Conservation (phyloP, 2,888 invertebrate genomes). For the Archaeoteleia sp. region DNA sequence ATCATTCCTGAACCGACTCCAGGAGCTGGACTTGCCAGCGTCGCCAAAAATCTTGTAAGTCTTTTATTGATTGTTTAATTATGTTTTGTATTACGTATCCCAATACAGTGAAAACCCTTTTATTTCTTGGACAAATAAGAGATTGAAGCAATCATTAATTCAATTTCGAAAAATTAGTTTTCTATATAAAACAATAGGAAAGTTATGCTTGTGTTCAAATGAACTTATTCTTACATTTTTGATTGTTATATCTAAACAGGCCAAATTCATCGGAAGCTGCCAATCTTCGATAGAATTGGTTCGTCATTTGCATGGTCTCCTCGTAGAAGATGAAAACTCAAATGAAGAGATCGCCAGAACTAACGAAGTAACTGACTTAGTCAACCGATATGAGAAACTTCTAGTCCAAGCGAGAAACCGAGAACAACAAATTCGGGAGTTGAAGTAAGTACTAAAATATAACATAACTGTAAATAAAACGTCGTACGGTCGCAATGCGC, state of each 20-base stretch:
- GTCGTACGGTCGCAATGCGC: too few relatives aligned
- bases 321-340: slow-evolving; percentile 85
- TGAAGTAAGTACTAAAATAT: slow-evolving; percentile 78
- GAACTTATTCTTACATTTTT: too few relatives aligned
- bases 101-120: too few relatives aligned
- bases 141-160: too few relatives aligned
- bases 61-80: not conserved
- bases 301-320: slow-evolving; percentile 84
- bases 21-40: slow-evolving; percentile 78
- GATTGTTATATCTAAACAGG: too few relatives aligned
- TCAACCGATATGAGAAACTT: slow-evolving; percentile 82
- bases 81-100: not conserved
- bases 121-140: too few relatives aligned
- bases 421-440: slow-evolving; percentile 85
- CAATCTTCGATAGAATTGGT: slow-evolving; percentile 88
- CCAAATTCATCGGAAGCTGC: slow-evolving; percentile 85
- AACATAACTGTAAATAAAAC: too few relatives aligned
- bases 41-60: slow-evolving; percentile 80
- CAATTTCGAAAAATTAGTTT: too few relatives aligned
- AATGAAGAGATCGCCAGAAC: slow-evolving; percentile 81
- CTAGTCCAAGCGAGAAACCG: slow-evolving; percentile 83
- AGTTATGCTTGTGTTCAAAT: too few relatives aligned
- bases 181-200: too few relatives aligned
- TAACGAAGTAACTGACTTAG: slow-evolving; percentile 80
- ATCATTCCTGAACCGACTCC: slow-evolving; percentile 79